phyloP scores from a whole-genome alignment of 2,113 vertebrate species.

The Ochotona princeps region DNA sequence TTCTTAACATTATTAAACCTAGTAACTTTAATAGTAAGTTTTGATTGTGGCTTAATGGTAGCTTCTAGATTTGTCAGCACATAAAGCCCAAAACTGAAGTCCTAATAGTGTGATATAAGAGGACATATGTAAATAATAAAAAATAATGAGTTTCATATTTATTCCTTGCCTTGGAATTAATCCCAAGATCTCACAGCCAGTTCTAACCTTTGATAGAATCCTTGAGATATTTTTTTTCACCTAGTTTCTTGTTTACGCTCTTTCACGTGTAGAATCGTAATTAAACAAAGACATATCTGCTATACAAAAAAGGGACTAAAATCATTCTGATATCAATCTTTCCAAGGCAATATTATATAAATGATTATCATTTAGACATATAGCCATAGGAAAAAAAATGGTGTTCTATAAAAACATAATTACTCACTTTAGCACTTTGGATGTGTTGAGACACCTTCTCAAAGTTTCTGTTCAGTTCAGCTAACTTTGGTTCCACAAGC shows the following conservation, averaged over 20 bases:
- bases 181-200: neutral
- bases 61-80: neutral
- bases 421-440: slow-evolving; percentile 91
- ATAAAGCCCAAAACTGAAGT: neutral
- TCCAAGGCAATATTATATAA: neutral
- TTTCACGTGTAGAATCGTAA: neutral
- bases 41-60: neutral
- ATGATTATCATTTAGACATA: neutral
- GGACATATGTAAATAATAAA: neutral
- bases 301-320: neutral
- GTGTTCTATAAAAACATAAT: neutral
- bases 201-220: neutral
- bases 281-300: neutral
- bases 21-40: neutral
- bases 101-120: neutral
- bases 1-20: neutral
- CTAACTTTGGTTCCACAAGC: slow-evolving; percentile 95
- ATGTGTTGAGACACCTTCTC: slow-evolving; percentile 98
- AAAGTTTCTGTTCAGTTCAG: slow-evolving; percentile 95
- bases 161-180: neutral
- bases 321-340: neutral
- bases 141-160: neutral
- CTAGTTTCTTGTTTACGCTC: neutral
- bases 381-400: neutral
- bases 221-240: neutral